Evolutionary conservation across 2,113 vertebrate genomes (phyloP).

Genomic region (Alexandromys fortis): DNA sequence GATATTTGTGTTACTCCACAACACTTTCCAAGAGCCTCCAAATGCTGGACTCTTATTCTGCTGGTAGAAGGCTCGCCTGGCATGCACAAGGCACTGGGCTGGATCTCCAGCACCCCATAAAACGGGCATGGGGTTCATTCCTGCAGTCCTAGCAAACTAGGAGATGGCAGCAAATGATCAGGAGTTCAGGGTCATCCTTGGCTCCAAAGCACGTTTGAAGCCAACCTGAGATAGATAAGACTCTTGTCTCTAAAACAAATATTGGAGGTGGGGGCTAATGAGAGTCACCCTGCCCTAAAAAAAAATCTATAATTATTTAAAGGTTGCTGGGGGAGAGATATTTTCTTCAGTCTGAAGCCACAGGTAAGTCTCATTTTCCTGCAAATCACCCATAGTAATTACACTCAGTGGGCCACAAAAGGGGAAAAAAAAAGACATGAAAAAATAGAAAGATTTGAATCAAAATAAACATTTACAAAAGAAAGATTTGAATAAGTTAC

Average conservation of each 20-base stretch:
- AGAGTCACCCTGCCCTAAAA: neutral
- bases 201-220: neutral
- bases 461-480: neutral
- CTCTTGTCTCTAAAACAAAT: neutral
- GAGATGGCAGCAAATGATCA: neutral
- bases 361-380: neutral
- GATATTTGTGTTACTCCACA: neutral
- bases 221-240: neutral
- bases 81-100: too few species aligned
- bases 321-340: neutral
- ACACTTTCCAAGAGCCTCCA: neutral
- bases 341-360: neutral
- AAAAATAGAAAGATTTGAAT: neutral
- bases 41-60: neutral
- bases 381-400: neutral
- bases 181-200: neutral
- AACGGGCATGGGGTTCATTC: neutral
- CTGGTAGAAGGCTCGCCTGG: neutral
- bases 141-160: neutral
- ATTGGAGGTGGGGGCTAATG: too few species aligned
- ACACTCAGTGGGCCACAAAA: neutral
- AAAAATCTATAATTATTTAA: neutral
- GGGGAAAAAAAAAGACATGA: neutral
- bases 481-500: neutral
- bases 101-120: neutral